Evolutionary conservation across 35 echinoderm and acorn worm species (phyloP), one percentile per base, ranked within the genome.

Genomic region (Ophiothrix spiculata): DNA sequence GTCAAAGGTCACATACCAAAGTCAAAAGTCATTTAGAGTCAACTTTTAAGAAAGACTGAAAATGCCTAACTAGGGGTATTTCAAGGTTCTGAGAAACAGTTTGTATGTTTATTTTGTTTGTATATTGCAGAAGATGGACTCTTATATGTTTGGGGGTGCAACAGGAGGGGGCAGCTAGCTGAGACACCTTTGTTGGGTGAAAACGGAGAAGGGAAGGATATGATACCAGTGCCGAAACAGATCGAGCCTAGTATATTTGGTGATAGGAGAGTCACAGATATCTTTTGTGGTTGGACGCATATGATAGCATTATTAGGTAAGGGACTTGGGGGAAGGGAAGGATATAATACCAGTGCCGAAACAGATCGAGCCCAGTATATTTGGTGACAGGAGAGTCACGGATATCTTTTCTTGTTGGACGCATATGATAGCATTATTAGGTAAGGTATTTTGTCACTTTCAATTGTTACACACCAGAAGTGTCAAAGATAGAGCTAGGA

Each of bases 201-300:
- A 14, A 84, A 60, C 6, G 77, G 60, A 31, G 74, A 46, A 42
- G 75, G 85, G 11, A 87, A 38, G 21, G 16, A 40, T 14, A 56
- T 74, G 0, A 46, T 85, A 2, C 2, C 40, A 16, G 81, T 28
- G 11, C 94, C 94, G 15, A 87, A 79, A 69, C 35, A 81, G 29
- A 34, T 97, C 49, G 79, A 74, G 36, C 78, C 77, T 2, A 38
- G 40, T 17, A 14, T 85, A 15, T 91, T 91, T 87, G 84, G 35
- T 4, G 78, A 84, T 33, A 37, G 60, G 4, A 90, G 63, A 39
- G 49, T 84, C 42, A 41, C 77, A 21, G 40, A 75, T 63, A 74
- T 97, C 10, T 39, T 82, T 75, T 83, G 83, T 3, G 95, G 95
- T 37, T 97, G 95, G 95, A 93, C 93, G 17, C 93, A 96, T 56